Percentiles rank a stretch among this genome's conserved stretches.
These are phyloP conservation scores for Apostichopus leukothele DNA, from an alignment of 53 echinoderm and acorn worm species.

Conservation along the genomic window DNA sequence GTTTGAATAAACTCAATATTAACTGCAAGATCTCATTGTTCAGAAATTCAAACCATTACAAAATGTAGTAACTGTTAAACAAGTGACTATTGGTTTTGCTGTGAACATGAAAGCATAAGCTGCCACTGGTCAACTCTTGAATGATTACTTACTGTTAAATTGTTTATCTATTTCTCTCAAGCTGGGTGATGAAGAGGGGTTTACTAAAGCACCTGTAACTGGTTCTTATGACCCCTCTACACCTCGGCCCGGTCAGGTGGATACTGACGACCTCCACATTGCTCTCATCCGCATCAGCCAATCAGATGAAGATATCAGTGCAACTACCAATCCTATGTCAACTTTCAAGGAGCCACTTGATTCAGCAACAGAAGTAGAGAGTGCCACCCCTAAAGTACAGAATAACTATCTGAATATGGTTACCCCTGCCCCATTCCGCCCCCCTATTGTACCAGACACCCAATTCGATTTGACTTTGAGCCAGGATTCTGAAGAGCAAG, in stretches of 20 bases:
- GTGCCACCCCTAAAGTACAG: neutral
- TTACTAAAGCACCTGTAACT: neutral
- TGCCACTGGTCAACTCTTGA: too few relatives aligned
- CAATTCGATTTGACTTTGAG: neutral
- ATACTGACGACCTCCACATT: slow-evolving; percentile 34
- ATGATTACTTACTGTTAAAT: too few relatives aligned
- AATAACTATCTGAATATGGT: slow-evolving; percentile 10
- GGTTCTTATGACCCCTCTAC: slow-evolving; percentile 28
- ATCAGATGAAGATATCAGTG: slow-evolving; percentile 10
- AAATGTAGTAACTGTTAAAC: too few relatives aligned
- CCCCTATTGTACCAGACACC: neutral
- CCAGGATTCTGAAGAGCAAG: neutral
- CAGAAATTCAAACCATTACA: too few relatives aligned
- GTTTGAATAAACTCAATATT: too few relatives aligned
- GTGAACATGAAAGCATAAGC: too few relatives aligned
- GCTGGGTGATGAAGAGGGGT: neutral
- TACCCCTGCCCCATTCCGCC: neutral
- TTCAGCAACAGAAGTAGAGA: neutral
- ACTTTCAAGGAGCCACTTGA: slow-evolving; percentile 29
- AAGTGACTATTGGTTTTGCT: too few relatives aligned
- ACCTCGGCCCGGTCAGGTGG: slow-evolving; percentile 14
- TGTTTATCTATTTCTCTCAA: neutral
- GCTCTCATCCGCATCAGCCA: slow-evolving; percentile 38
- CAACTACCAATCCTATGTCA: slow-evolving; percentile 13
- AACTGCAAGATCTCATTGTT: too few relatives aligned